Conservation (phyloP, 2,113 vertebrate genomes). For the Xiphophorus couchianus region DNA sequence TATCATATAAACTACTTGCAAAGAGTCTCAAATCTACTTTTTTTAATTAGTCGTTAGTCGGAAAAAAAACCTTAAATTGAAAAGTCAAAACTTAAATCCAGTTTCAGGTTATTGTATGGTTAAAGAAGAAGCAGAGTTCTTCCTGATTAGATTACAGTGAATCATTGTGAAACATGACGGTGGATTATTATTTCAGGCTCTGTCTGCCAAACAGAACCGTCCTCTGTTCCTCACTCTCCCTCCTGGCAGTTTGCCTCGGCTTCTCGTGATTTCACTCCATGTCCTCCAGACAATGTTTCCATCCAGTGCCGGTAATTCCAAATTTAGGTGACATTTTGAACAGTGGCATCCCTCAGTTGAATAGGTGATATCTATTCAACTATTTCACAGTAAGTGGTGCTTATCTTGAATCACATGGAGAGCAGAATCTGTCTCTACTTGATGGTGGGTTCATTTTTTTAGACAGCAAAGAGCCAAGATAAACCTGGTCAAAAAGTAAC, state of each 20-base stretch:
- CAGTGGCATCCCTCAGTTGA: no score
- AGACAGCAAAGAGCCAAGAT: no score
- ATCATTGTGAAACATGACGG: background rate
- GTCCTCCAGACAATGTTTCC: conserved; percentile 2
- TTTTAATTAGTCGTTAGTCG: background rate
- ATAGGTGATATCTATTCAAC: no score
- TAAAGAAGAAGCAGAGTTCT: background rate
- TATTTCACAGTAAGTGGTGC: no score
- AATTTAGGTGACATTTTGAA: conserved; percentile 11
- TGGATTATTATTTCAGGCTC: conserved; percentile 30
- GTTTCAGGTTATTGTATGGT: background rate
- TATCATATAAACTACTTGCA: background rate
- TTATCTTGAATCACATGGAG: no score
- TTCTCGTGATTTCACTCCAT: conserved; percentile 41
- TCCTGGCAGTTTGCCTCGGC: conserved; percentile 27
- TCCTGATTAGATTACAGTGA: conserved; percentile 1
- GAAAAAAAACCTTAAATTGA: background rate
- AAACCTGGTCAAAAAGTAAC: no score
- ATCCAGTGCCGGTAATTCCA: conserved; percentile 25
- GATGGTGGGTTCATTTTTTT: no score
- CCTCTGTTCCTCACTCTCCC: conserved; percentile 35
- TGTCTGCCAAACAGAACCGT: conserved; percentile 22
- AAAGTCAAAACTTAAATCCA: background rate
- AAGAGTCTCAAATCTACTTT: no score
- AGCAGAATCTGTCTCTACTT: no score